phyloP scores from a whole-genome alignment of 2,888 invertebrate species.

The Nemotelus nigrinus region DNA sequence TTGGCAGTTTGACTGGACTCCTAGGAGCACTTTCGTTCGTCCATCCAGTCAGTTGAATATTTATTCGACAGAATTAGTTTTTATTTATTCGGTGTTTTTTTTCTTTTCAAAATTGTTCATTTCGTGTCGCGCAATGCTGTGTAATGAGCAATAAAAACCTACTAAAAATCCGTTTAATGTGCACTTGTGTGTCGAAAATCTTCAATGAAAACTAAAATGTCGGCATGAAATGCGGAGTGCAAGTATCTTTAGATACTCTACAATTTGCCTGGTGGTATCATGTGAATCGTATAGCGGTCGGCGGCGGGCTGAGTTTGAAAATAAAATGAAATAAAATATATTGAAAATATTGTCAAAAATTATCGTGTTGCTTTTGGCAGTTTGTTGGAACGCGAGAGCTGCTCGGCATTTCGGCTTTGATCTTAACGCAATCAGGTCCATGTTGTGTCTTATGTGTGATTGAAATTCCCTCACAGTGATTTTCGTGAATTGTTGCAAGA shows the following conservation, averaged over 20 bases:
- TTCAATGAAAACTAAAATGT: background rate
- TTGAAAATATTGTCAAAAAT: constrained; percentile 36
- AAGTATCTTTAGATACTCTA: background rate
- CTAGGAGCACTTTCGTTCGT: background rate
- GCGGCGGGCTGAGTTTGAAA: background rate
- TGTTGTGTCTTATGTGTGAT: constrained; percentile 6
- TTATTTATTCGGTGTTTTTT: background rate
- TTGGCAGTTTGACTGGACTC: background rate
- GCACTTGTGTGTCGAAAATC: background rate
- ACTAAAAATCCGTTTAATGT: background rate
- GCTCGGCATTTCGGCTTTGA: constrained; percentile 23
- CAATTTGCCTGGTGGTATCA: too few species aligned
- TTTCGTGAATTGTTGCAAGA: too few species aligned
- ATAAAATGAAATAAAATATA: background rate
- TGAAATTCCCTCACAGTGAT: background rate
- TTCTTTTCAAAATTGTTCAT: too few species aligned
- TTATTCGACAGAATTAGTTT: background rate
- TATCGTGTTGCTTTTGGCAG: constrained; percentile 32
- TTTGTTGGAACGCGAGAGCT: background rate
- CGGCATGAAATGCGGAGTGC: background rate
- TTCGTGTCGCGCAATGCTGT: background rate
- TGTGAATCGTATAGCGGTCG: too few species aligned
- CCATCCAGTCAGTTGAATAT: background rate
- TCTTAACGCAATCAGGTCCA: constrained; percentile 6
- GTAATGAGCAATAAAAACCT: constrained; percentile 15